Evolutionary conservation across 2,113 vertebrate species (phyloP), one percentile per base, ranked within the genome.

Genomic region (Octodon degus): DNA sequence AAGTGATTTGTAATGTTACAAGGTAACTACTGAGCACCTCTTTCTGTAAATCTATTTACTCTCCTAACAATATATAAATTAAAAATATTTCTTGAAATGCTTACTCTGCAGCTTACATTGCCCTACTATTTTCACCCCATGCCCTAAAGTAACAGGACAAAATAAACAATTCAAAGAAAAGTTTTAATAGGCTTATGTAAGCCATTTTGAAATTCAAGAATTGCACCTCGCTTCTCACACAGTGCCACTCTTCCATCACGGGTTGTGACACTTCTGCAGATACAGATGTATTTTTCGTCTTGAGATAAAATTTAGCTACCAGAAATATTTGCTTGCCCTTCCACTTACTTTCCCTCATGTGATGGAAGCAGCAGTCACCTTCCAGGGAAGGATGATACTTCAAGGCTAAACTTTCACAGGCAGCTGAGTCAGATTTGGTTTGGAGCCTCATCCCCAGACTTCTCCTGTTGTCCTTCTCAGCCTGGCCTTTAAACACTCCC

Each of bases 171-270:
- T 76, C 9, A 24, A 58, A 63, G n/a, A 80, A 53, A 60, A 72
- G n/a, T 87, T 89, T 37, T 77, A 90, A 62, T 2, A 91, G 72
- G 72, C 32, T 92, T 91, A 63, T 32, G 77, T 22, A 93, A 90
- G 37, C 27, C 20, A 72, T 5, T 60, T 72, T 30, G 70, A 67
- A 25, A 86, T 68, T 88, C 25, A 34, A 72, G 84, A 77, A 43
- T 74, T 37, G 22, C 0, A 4, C 6, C 11, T 40, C 65, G 50
- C 12, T 50, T 63, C 76, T 7, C 1, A 9, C 0, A 0, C 7
- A 43, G 43, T 60, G 82, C 34, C 55, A 20, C 5, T 79, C 62
- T 91, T 37, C 40, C 14, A 76, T 19, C 79, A 30, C 0, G 8
- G 0, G 34, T 55, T 5, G 34, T 74, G 76, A 81, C 67, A 74